Evolutionary conservation across 1,140 invertebrate species (phyloP), one percentile per base, ranked within the genome.

Genomic region (Daktulosphaira vitifoliae): DNA sequence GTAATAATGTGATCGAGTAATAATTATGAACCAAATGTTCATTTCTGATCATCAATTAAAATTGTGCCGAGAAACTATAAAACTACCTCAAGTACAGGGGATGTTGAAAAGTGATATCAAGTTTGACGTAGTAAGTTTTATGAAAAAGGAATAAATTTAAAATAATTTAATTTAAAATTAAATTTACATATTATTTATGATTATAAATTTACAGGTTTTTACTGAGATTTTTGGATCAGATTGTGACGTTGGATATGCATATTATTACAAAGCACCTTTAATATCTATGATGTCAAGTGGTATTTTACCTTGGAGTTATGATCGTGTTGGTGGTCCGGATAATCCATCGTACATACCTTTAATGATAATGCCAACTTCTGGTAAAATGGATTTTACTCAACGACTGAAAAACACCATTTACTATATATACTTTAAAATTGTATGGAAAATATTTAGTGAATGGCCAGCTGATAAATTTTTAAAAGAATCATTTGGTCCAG

Each of bases 301-400:
- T 8, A 66, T 81, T 20, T 79, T 83, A 77, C 76, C 81, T 11
- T 86, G 81, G 80, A 76, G 38, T n/a, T n/a, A n/a, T n/a, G n/a
- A n/a, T n/a, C n/a, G n/a, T n/a, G n/a, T n/a, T n/a, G n/a, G n/a
- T n/a, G n/a, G n/a, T n/a, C n/a, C n/a, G n/a, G n/a, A n/a, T n/a
- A n/a, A n/a, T n/a, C n/a, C n/a, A n/a, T n/a, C 69, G 0, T 70
- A 68, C 44, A 67, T 69, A 15, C 68, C 67, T 1, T 53, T 54
- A 11, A 52, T 65, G 13, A 56, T 8, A 56, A 67, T 16, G 13
- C 38, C 4, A 15, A 23, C 3, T 66, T 62, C 18, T 13, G 22
- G 3, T 6, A 18, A 33, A 33, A 67, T 67, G 68, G 50, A 39
- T 23, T 67, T 70, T 59, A 66, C 18, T 2, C 16, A 59, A 25